Evolutionary conservation across 2,113 vertebrate species (phyloP).

Genomic region (Circaetus gallicus): DNA sequence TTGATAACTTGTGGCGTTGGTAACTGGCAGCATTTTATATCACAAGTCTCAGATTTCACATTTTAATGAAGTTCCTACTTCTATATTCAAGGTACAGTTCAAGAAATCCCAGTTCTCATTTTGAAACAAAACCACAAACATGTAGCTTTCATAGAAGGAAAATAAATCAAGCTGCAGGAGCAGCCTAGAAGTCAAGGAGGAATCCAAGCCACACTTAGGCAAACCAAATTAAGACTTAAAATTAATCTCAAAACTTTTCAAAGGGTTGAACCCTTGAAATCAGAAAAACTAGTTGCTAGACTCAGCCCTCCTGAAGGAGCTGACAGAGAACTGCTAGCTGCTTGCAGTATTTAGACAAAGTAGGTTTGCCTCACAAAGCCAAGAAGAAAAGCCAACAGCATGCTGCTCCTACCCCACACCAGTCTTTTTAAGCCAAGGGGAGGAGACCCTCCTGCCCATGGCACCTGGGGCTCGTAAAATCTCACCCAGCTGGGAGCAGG

Average conservation of each 20-base stretch:
- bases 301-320: neutral
- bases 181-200: neutral
- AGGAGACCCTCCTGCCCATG: neutral
- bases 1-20: neutral
- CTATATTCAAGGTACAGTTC: neutral
- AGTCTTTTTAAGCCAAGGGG: neutral
- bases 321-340: neutral
- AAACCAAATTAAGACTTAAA: neutral
- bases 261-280: neutral
- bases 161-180: neutral
- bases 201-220: neutral
- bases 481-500: neutral
- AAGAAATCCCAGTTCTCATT: neutral
- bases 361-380: neutral
- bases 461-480: neutral
- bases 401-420: rapidly evolving
- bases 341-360: neutral
- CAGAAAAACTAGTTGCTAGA: neutral
- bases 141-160: neutral
- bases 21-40: neutral
- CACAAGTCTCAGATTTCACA: neutral
- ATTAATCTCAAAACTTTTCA: neutral
- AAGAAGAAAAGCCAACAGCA: neutral
- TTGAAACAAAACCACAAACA: neutral
- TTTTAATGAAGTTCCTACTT: neutral